Evolutionary conservation across 2,113 vertebrate genomes (phyloP), one percentile per base, ranked within the genome.

Genomic region (Sinocyclocheilus anophthalmus): DNA sequence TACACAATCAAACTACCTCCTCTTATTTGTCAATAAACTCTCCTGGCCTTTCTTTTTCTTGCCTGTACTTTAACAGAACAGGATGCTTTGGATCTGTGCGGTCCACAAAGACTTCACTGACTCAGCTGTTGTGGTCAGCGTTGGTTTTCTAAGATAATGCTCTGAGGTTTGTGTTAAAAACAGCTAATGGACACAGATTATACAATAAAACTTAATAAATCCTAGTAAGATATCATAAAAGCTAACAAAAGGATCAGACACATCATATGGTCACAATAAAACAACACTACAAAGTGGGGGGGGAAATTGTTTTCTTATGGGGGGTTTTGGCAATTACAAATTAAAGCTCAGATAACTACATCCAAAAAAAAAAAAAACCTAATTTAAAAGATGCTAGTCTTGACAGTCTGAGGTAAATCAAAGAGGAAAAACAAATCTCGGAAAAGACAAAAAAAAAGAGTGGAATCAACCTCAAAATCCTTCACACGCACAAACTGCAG

Each of bases 151-250:
- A 5, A 82, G 18, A 59, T 67, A 67, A 67, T 81, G 79, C 79
- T 48, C 22, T 11, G 81, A 83, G 61, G n/a, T 26, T 82, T 82
- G 80, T 82, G 8, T 69, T 33, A 82, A 82, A 82, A 69, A 69
- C 61, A 50, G 42, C 61, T 48, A 82, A 82, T 50, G 45, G 80
- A 82, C 14, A 67, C 2, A 9, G 80, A 26, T 50, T 53, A 80
- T n/a, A 79, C 3, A 24, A 80, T n/a, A 79, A 1, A 80, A 14
- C 20, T 63, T 63, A 24, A 24, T 63, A 42, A 63, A 63, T 61
- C 55, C 57, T 24, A 37, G 24, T 33, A 53, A 77, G 14, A 50
- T 77, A 42, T 42, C 7, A 63, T 80, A 39, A 80, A 3, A 14
- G 55, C 55, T 63, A 42, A 42, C 13, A 61, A 63, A 80, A 63